A percentile compares a stretch with the other conserved stretches of the same genome.
Conservation (phyloP, 2,797 vertebrate genomes). For the Sphenodon punctatus region DNA sequence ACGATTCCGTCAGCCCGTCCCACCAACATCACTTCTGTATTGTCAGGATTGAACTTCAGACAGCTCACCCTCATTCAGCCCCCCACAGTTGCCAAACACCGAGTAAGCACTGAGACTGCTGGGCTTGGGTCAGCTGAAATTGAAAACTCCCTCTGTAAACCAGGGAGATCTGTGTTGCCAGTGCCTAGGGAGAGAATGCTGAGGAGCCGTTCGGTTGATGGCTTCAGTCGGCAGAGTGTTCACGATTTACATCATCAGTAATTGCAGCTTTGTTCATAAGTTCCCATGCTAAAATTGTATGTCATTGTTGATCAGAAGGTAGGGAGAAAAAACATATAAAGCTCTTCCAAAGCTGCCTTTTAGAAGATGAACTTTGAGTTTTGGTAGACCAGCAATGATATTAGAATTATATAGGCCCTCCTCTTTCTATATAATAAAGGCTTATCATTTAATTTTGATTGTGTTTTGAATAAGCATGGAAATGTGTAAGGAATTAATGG, state of each 20-base stretch:
- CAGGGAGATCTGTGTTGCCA: too few species aligned
- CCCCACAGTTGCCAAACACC: too few species aligned
- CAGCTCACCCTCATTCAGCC: too few species aligned
- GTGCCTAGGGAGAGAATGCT: too few species aligned
- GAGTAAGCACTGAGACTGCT: too few species aligned
- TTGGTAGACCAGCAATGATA: constrained; percentile 42
- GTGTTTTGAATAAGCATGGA: constrained; percentile 43
- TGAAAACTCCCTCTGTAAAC: too few species aligned
- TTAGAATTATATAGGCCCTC: constrained; percentile 2
- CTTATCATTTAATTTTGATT: constrained; percentile 44
- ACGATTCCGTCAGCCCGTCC: too few species aligned
- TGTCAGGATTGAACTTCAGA: too few species aligned
- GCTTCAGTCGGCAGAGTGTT: constrained; percentile 1
- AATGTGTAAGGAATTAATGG: constrained; percentile 58
- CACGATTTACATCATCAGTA: background rate
- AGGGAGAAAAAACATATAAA: background rate
- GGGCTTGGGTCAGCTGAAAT: too few species aligned
- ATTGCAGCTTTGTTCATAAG: constrained; percentile 29
- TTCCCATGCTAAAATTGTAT: constrained; percentile 11
- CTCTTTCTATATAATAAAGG: background rate
- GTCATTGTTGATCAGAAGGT: too few species aligned
- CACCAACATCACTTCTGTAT: too few species aligned
- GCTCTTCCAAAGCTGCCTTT: constrained; percentile 17
- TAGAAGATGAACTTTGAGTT: constrained; percentile 29
- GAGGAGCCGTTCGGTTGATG: too few species aligned